Evolutionary conservation across 1,140 invertebrate species (phyloP).

Genomic region (Apis cerana): DNA sequence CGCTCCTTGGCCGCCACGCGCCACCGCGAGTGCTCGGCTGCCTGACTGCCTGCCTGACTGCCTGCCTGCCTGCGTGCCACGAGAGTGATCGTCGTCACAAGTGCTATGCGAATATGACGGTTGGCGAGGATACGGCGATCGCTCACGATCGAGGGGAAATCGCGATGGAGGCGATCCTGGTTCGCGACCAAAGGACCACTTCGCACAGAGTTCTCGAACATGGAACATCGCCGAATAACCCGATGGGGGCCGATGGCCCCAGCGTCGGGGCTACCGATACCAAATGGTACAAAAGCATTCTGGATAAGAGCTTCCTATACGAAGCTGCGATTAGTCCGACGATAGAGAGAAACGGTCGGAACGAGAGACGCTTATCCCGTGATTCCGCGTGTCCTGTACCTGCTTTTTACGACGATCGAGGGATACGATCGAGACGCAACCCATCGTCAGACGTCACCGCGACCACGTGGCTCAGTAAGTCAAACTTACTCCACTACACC

Average conservation of each 20-base stretch:
- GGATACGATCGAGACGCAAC: conserved; percentile 54
- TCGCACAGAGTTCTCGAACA: conserved; percentile 69
- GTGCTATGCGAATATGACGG: conserved; percentile 65
- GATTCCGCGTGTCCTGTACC: conserved; percentile 53
- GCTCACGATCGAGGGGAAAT: conserved; percentile 24
- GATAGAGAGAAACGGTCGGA: conserved; percentile 29
- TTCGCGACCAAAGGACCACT: conserved; percentile 77
- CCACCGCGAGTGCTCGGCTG: conserved; percentile 36
- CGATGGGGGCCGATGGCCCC: too few species aligned
- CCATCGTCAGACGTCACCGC: conserved; percentile 38
- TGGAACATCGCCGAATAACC: neutral
- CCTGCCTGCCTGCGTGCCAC: conserved; percentile 37
- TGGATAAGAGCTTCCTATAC: neutral
- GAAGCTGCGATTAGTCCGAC: neutral
- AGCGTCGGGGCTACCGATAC: neutral
- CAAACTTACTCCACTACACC: conserved; percentile 29
- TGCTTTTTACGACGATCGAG: conserved; percentile 51
- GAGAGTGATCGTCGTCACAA: conserved; percentile 42
- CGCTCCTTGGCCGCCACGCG: conserved; percentile 44
- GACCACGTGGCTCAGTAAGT: conserved; percentile 78
- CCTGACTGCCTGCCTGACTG: too few species aligned
- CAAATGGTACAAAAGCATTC: conserved; percentile 1
- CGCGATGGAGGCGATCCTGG: conserved; percentile 73
- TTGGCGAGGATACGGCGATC: conserved; percentile 52
- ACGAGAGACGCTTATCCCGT: conserved; percentile 35